Evolutionary conservation across 2,888 invertebrate species (phyloP), one percentile per base, ranked within the genome.

Genomic region (Agrotis puta): DNA sequence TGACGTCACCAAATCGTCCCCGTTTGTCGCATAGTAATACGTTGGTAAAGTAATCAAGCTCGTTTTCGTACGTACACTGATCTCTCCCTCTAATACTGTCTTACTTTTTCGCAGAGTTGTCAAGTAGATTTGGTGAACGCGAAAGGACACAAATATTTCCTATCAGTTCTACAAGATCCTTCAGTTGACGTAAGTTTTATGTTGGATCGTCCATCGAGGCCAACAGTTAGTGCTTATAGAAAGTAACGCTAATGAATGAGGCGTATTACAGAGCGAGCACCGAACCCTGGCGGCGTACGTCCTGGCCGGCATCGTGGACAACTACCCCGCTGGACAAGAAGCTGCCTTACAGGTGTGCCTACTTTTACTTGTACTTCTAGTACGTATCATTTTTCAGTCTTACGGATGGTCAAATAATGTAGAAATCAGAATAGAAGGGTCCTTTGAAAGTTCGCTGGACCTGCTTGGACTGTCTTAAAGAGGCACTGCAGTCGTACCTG

Each of bases 231-330:
- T 39, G 39, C 5, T 39, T 39, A 39, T 39, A 9, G 39, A 39
- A 33, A 39, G 14, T 43, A 43, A 13, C 47, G 48, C 64, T 61
- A 5, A 53, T n/a, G 33, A n/a, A 20, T 48, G 9, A 22, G 45
- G 24, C 59, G 9, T 59, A 47, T 74, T 92, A 51, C 89, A 98
- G 97, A 97, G 97, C 74, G 98, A 99, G 85, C 98, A 99, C 91
- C 97, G 99, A 67, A 99, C 99, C 11, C 97, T 99, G 91, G 99
- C 99, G 6, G 99, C 99, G 27, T 99, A 99, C 94, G 99, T 99
- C 22, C 94, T 99, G 81, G 98, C 99, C 2, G 98, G 98, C 88
- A 98, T 99, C 79, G 99, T 99, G 45, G 98, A 98, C 91, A 97
- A 98, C 89, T 98, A 98, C 92, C 97, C 97, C 54, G 97, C 97